These are phyloP conservation scores for Carcinoscorpius rotundicauda DNA, from an alignment of 1,140 invertebrate genomes.

Conservation along the genomic window DNA sequence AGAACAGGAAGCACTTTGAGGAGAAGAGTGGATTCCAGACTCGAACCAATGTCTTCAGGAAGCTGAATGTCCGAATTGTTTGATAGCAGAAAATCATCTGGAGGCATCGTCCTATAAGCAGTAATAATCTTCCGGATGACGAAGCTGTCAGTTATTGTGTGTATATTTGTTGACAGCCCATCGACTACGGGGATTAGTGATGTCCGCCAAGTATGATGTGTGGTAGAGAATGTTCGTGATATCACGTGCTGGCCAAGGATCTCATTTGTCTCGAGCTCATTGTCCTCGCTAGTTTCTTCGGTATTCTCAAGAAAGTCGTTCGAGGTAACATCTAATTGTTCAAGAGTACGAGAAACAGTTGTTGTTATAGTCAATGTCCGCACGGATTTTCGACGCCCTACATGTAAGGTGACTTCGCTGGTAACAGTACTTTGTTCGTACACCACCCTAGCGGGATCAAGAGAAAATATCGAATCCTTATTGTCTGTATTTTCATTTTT, in stretches of 20 bases:
- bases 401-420: constrained; percentile 23
- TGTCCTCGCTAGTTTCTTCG: not conserved
- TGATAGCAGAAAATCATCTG: constrained; percentile 14
- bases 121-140: constrained; percentile 27
- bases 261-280: not conserved
- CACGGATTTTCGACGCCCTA: constrained; percentile 22
- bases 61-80: constrained; percentile 22
- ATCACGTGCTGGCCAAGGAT: constrained; percentile 5
- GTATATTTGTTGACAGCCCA: constrained; percentile 22
- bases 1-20: constrained; percentile 17
- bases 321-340: constrained; percentile 47
- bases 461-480: constrained; percentile 9
- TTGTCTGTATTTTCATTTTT: constrained; percentile 1
- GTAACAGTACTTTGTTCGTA: constrained; percentile 25
- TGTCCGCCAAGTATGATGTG: constrained; percentile 23
- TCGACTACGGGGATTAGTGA: constrained; percentile 26
- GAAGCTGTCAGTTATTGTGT: constrained; percentile 27
- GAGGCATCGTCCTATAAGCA: constrained; percentile 25
- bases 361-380: constrained; percentile 34
- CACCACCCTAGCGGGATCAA: constrained; percentile 22
- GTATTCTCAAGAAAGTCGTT: not conserved
- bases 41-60: constrained; percentile 11
- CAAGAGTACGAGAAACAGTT: constrained; percentile 67
- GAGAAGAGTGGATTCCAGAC: constrained; percentile 11
- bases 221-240: constrained; percentile 25